Percentiles rank a stretch among this genome's conserved stretches.
Evolutionary conservation across 2,797 vertebrate species (phyloP).

Genomic region (Mallotus villosus): DNA sequence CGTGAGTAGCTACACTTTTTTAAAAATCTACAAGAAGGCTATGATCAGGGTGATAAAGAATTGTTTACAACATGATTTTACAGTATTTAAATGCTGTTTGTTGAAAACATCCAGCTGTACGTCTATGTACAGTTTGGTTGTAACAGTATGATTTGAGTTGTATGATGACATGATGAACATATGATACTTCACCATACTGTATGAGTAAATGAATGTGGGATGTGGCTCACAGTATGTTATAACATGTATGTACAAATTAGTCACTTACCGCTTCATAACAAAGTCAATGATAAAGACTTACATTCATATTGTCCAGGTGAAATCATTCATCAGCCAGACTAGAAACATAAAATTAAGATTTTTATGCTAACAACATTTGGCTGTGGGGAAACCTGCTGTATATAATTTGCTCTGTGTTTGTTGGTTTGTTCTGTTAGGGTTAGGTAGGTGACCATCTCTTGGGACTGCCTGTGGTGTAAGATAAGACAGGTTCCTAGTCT

Average conservation of each 20-base stretch:
- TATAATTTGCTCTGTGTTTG: constrained; percentile 39
- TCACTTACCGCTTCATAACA: neutral
- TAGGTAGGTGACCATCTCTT: constrained; percentile 48
- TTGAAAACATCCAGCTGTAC: constrained; percentile 13
- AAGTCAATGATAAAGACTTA: neutral
- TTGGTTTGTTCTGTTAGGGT: constrained; percentile 46
- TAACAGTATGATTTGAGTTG: too few species aligned
- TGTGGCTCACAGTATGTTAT: constrained; percentile 22
- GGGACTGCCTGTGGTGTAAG: constrained; percentile 56
- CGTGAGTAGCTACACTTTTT: neutral
- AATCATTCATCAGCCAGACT: constrained; percentile 30
- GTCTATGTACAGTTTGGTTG: neutral
- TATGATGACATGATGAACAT: too few species aligned
- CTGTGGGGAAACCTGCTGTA: constrained; percentile 45
- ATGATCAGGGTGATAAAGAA: constrained; percentile 8
- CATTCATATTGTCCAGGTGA: neutral
- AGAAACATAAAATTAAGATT: constrained; percentile 10
- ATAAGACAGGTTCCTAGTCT: constrained; percentile 47
- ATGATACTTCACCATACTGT: neutral
- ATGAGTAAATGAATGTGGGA: constrained; percentile 34
- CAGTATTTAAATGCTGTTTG: neutral
- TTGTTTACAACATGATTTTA: constrained; percentile 27
- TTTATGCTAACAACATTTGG: constrained; percentile 35
- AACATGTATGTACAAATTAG: neutral
- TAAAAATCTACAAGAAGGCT: constrained; percentile 18